These are phyloP conservation scores for Laticauda colubrina DNA, from an alignment of 2,113 vertebrate species.

Conservation along the genomic window DNA sequence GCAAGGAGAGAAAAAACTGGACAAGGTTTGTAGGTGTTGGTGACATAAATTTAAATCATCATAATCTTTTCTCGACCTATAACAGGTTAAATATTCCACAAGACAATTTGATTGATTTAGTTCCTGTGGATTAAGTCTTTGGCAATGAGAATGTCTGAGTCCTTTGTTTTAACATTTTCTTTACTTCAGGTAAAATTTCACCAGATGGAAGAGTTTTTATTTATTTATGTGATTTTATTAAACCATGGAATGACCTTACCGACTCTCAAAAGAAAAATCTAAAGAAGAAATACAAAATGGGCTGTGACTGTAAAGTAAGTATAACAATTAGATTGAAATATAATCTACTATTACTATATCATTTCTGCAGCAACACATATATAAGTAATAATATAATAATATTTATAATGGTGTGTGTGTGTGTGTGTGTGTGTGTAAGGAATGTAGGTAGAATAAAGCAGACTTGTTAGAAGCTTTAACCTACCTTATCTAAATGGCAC, in stretches of 20 bases:
- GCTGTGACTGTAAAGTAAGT: slow-evolving; percentile 88
- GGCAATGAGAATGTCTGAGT: background rate
- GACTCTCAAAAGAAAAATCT: slow-evolving; percentile 87
- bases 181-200: slow-evolving; percentile 78
- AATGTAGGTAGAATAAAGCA: background rate
- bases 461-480: background rate
- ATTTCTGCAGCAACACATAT: background rate
- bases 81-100: background rate
- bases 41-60: background rate
- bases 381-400: too few species aligned
- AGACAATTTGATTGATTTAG: background rate
- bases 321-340: background rate
- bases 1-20: background rate
- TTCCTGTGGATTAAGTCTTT: background rate
- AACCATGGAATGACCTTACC: slow-evolving; percentile 87
- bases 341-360: background rate
- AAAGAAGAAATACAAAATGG: slow-evolving; percentile 88
- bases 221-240: slow-evolving; percentile 85
- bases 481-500: background rate
- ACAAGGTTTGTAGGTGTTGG: background rate
- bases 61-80: background rate
- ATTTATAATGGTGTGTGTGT: too few species aligned
- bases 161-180: slow-evolving; percentile 24
- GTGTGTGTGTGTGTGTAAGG: background rate
- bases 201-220: slow-evolving; percentile 82